Percentiles rank a stretch among this genome's conserved stretches.
phyloP scores from a whole-genome alignment of 2,797 vertebrate genomes.

The Danio aesculapii region DNA sequence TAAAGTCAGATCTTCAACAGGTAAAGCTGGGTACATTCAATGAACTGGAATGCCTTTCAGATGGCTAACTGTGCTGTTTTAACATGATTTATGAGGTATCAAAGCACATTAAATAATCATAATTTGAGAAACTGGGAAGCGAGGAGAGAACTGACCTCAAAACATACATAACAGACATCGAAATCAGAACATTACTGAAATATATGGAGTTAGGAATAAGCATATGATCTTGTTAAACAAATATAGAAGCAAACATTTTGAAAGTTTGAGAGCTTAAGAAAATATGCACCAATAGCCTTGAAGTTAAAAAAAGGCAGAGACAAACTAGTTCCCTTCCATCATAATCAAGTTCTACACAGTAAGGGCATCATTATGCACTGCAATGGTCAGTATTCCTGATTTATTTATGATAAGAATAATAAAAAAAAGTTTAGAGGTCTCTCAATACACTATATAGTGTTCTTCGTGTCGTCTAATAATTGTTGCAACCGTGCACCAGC shows the following conservation, averaged over 20 bases:
- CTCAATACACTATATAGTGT: too few species aligned
- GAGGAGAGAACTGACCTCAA: background rate
- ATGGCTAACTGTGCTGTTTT: background rate
- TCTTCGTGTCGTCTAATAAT: too few species aligned
- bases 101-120: background rate
- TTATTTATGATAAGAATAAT: background rate
- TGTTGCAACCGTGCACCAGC: too few species aligned
- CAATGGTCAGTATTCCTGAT: background rate
- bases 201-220: background rate
- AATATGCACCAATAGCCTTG: background rate
- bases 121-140: background rate
- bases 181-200: background rate
- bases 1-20: background rate
- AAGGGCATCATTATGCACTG: background rate
- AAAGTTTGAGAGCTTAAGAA: too few species aligned
- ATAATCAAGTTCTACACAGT: background rate
- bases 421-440: too few species aligned
- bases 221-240: background rate
- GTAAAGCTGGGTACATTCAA: background rate
- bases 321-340: background rate
- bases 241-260: background rate
- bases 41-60: background rate
- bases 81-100: background rate
- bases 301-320: background rate
- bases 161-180: background rate